These are phyloP conservation scores for Diarsia rubi DNA, from an alignment of 2,888 invertebrate species.

Conservation along the genomic window DNA sequence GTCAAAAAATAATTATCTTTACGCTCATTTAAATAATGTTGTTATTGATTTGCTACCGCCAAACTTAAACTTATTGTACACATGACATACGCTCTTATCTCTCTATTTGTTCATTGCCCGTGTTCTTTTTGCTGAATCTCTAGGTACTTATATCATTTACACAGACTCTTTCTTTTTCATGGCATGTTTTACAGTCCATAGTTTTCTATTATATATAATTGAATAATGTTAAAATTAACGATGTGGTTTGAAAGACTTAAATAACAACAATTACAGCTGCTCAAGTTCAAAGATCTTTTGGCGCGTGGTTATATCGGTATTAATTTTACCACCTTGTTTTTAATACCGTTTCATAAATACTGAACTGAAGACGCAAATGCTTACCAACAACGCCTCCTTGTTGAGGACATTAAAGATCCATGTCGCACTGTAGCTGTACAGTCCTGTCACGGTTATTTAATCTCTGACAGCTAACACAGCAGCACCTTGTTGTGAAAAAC, in stretches of 20 bases:
- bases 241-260: background rate
- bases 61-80: too few species aligned
- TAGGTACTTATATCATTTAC: background rate
- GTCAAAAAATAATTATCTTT: too few species aligned
- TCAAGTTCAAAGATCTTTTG: background rate
- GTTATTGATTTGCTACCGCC: too few species aligned
- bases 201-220: background rate
- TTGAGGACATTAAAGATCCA: background rate
- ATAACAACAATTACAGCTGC: background rate
- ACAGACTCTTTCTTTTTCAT: background rate
- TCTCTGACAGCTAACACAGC: background rate
- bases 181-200: background rate
- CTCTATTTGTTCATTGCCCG: conserved; percentile 20
- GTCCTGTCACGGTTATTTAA: background rate
- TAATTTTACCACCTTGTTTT: too few species aligned
- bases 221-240: background rate
- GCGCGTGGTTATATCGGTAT: too few species aligned
- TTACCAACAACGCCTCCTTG: background rate
- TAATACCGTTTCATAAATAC: background rate
- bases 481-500: background rate
- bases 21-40: too few species aligned
- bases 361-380: background rate
- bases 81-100: background rate
- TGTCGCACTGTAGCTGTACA: background rate
- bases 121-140: conserved; percentile 17